These are phyloP conservation scores for Scolopax bukidnonensis DNA, from an alignment of 2,797 vertebrate species.

Conservation along the genomic window DNA sequence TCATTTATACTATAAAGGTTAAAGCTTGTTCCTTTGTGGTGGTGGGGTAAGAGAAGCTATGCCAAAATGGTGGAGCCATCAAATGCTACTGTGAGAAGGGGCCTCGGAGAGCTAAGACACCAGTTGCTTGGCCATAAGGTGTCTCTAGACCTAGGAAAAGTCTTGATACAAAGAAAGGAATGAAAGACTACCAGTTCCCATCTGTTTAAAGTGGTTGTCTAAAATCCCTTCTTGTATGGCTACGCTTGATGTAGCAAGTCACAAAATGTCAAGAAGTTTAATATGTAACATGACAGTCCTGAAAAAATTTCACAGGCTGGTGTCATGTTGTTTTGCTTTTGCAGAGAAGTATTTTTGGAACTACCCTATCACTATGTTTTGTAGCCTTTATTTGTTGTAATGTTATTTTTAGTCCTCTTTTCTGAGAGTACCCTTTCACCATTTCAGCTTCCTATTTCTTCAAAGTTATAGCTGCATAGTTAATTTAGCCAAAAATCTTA, in stretches of 20 bases:
- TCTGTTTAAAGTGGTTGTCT: neutral
- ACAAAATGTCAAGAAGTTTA: neutral
- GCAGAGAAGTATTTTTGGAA: constrained; percentile 48
- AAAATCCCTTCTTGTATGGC: neutral
- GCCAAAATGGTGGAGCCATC: neutral
- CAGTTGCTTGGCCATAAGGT: neutral
- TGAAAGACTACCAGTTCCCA: neutral
- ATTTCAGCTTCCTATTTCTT: constrained; percentile 25
- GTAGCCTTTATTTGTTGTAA: constrained; percentile 35
- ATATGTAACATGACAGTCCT: neutral
- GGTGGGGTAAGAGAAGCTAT: neutral
- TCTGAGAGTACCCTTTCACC: neutral
- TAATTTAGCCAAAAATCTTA: constrained; percentile 21
- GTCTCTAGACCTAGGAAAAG: neutral
- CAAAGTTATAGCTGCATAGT: neutral
- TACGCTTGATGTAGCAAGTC: neutral
- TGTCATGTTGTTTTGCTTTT: constrained; percentile 56
- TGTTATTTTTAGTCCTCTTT: constrained; percentile 60
- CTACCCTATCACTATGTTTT: neutral
- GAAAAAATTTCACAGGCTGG: constrained; percentile 31
- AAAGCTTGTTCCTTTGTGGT: neutral
- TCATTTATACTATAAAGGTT: neutral
- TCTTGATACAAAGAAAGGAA: neutral
- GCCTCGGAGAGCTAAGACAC: neutral
- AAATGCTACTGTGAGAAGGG: neutral